Evolutionary conservation across 1,140 invertebrate species (phyloP).

Genomic region (Drosophila parvula): DNA sequence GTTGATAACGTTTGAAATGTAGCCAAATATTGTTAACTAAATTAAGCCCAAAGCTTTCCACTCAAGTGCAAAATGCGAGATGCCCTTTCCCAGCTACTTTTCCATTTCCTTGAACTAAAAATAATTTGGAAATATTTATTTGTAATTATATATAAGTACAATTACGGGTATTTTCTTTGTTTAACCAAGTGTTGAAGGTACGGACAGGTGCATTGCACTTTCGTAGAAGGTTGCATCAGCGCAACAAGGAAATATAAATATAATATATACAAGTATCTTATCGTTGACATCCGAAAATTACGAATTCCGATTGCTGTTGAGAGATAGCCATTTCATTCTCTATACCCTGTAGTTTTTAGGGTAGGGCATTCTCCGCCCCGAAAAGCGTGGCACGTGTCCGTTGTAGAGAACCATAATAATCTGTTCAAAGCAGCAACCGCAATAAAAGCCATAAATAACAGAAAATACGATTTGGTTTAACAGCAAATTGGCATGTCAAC

Average conservation of each 20-base stretch:
- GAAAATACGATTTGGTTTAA: conserved; percentile 45
- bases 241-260: conserved; percentile 5
- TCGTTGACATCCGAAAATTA: background rate
- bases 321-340: background rate
- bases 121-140: conserved; percentile 16
- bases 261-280: background rate
- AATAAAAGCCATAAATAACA: conserved; percentile 30
- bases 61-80: conserved; percentile 17
- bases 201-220: conserved; percentile 29
- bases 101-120: conserved; percentile 5
- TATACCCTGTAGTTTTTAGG: conserved; percentile 9
- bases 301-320: conserved; percentile 1
- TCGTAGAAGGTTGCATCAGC: conserved; percentile 2
- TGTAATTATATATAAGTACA: background rate
- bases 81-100: conserved; percentile 15
- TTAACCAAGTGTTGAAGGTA: conserved; percentile 24
- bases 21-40: conserved; percentile 59
- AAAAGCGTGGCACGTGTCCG: conserved; percentile 28
- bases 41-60: conserved; percentile 24
- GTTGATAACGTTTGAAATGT: conserved; percentile 50
- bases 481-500: conserved; percentile 59
- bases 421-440: conserved; percentile 22
- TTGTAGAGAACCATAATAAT: conserved; percentile 18
- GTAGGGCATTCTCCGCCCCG: conserved; percentile 6
- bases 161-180: conserved; percentile 19